Conservation (phyloP, 2,797 vertebrate genomes). For the Aulostomus chinensis region DNA sequence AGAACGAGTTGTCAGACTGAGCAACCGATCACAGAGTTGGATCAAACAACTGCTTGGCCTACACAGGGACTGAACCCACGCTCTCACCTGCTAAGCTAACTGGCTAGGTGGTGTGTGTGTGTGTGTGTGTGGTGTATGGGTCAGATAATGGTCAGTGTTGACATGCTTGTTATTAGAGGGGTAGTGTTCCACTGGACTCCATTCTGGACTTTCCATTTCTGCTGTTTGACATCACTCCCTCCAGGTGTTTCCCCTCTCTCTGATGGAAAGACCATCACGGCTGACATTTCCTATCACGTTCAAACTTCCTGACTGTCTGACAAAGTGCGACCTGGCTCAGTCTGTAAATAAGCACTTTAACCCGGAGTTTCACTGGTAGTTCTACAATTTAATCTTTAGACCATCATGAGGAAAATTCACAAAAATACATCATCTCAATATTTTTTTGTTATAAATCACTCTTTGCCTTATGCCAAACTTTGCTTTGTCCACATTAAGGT, state of each 20-base stretch:
- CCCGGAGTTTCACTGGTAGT: background rate
- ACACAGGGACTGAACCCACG: no score
- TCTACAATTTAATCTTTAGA: background rate
- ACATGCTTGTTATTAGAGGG: conserved; percentile 47
- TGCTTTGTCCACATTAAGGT: no score
- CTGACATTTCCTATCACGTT: conserved; percentile 69
- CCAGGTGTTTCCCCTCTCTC: conserved; percentile 83
- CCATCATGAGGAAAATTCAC: background rate
- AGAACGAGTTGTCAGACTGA: no score
- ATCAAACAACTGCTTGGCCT: no score
- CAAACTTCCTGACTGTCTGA: conserved; percentile 69
- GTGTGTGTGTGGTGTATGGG: no score
- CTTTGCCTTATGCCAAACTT: no score
- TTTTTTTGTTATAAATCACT: background rate
- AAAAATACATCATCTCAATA: background rate
- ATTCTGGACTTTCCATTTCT: conserved; percentile 77
- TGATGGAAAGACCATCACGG: conserved; percentile 63
- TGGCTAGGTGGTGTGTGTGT: no score
- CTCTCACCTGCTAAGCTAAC: background rate
- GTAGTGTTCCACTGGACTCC: conserved; percentile 32
- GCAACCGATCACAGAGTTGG: no score
- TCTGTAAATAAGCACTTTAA: background rate
- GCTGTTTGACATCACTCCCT: conserved; percentile 75
- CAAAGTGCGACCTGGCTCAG: conserved; percentile 28
- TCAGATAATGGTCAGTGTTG: conserved; percentile 28